Base-by-base conservation (phyloP, 2,888 invertebrate species). In the Pammene aurita region DNA sequence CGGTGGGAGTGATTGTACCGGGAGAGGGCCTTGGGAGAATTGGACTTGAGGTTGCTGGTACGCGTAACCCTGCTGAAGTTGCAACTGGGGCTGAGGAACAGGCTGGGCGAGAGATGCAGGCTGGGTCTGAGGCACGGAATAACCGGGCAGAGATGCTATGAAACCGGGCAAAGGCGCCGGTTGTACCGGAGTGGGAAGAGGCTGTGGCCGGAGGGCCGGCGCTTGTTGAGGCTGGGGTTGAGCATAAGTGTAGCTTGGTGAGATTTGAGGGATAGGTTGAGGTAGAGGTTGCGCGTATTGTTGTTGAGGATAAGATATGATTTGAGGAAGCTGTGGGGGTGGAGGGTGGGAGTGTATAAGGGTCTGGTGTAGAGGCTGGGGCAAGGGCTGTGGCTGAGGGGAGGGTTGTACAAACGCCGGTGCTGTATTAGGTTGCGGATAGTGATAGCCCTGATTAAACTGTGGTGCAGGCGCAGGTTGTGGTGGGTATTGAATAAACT, bases 391-490 rank as follows among this genome's bases (percentile, higher is more conserved):
- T 7, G 55, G 66, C 14, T 66, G 68, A 6, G 64, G 67, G 14
- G 70, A 63, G 0, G 75, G 77, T 57, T 80, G 80, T 5, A 77
- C 72, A 57, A 75, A 79, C 35, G 73, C 72, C 4, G 79, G 83
- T 6, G 70, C 75, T 35, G 75, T 72, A 58, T 66, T 79, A 0
- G 84, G 85, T 52, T 78, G 81, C 58, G 77, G 82, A 65, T 84
- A 84, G 56, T 81, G 78, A 74, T 85, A 85, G 11, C 85, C 79
- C 10, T 75, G 72, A 11, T 69, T 72, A 42, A 61, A 74, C 62
- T 74, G 72, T 6, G 76, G 77, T 35, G 75, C 81, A 11, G 77
- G 69, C 7, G 70, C 70, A 1, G 73, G 77, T 41, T 70, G 74
- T 13, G 65, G 71, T 7, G 67, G 72, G 55, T 77, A 78, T 38